Evolutionary conservation across 92 coral and sea anemone species (phyloP).

Genomic region (Pocillopora meandrina): DNA sequence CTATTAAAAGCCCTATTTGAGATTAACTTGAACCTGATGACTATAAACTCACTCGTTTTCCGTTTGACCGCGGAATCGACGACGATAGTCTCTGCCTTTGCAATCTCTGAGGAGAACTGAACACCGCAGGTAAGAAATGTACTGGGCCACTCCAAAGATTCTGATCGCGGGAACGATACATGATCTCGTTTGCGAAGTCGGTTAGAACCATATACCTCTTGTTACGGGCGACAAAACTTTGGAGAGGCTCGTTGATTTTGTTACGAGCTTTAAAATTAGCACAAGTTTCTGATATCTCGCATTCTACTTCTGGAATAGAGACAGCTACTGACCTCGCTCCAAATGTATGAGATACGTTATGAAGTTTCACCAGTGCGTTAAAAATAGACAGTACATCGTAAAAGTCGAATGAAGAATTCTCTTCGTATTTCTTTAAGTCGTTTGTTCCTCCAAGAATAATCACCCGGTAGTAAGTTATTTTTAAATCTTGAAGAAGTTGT

Average conservation of each 20-base stretch:
- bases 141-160: constrained; percentile 66
- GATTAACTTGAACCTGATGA: no score
- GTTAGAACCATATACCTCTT: constrained; percentile 20
- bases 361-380: constrained; percentile 47
- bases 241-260: constrained; percentile 42
- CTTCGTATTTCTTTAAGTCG: constrained; percentile 49
- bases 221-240: no score
- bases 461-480: constrained; percentile 68
- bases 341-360: constrained; percentile 38
- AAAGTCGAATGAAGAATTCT: not conserved
- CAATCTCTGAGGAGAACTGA: no score
- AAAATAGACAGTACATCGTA: constrained; percentile 36
- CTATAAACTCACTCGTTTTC: no score
- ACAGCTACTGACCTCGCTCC: constrained; percentile 63
- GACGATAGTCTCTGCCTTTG: no score
- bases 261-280: constrained; percentile 22
- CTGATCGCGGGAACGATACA: constrained; percentile 24
- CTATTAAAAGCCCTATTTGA: no score
- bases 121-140: constrained; percentile 57
- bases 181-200: constrained; percentile 63
- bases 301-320: constrained; percentile 71
- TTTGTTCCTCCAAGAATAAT: constrained; percentile 81
- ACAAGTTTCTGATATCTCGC: constrained; percentile 50
- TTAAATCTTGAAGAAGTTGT: constrained; percentile 13
- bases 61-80: no score